Evolutionary conservation across 1,140 invertebrate genomes (phyloP), one percentile per base, ranked within the genome.

Genomic region (Drosophila ananassae): DNA sequence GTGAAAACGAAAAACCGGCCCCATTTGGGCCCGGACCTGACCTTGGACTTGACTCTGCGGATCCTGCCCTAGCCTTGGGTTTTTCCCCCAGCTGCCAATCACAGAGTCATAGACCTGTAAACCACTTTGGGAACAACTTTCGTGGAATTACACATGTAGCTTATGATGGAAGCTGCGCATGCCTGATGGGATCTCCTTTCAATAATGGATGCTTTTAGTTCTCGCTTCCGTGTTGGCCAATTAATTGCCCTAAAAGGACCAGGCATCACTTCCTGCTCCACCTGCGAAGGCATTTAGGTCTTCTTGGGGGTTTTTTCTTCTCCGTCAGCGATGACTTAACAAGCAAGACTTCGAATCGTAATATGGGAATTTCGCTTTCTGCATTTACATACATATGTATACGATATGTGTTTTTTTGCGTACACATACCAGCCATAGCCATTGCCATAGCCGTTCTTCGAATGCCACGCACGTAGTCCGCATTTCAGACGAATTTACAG

Each of bases 401-500:
- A 17, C 17, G 56, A 28, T 28, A 28, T 28, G 25, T 28, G 25
- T 25, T 25, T 28, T 25, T 28, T 28, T 56, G 58, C 51, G 80
- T 80, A 79, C 81, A 84, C 59, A 59, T 61, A 55, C 75, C 51
- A 61, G 73, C 54, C 30, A 59, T 68, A 41, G 57, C 62, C 37
- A 58, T 79, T 58, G 73, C 54, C 30, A 59, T 68, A 41, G 57
- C 62, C 37, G 61, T 79, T 48, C 68, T 79, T 73, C 10, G 56
- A 82, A 85, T 85, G 64, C 82, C 61, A 82, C 74, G 60, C 82
- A 85, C 82, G 82, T 85, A 85, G 34, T 56, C 25, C 51, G 64
- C 74, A 64, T 78, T 85, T 85, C 74, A 81, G 48, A 74, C 52
- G 78, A 85, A 82, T 87, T 75, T 78, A 85, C 82, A 85, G 82